Evolutionary conservation across 2,113 vertebrate genomes (phyloP).

Genomic region (Rhegmatorhina hoffmannsi): DNA sequence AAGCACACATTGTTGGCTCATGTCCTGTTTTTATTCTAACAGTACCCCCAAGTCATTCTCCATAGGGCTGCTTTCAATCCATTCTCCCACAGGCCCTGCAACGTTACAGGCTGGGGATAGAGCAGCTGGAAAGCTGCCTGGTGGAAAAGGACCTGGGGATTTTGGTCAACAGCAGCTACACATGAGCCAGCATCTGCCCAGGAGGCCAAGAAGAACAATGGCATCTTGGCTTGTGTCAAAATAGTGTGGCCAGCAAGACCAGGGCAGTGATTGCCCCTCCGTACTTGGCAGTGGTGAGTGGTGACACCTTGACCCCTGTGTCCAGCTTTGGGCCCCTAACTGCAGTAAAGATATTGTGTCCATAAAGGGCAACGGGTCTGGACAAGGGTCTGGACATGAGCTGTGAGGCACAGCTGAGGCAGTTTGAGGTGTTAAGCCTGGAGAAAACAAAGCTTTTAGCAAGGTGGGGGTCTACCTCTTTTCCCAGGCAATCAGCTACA

Average conservation of each 20-base stretch:
- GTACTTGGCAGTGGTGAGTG: background rate
- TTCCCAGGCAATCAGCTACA: background rate
- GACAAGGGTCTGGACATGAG: background rate
- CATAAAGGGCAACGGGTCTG: background rate
- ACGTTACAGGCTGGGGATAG: background rate
- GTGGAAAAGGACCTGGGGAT: background rate
- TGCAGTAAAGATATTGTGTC: background rate
- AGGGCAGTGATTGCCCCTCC: background rate
- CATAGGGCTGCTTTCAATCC: background rate
- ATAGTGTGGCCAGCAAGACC: background rate
- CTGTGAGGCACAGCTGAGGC: background rate
- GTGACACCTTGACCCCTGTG: rapidly evolving
- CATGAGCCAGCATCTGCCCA: rapidly evolving
- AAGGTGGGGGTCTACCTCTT: rapidly evolving
- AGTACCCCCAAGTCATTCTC: background rate
- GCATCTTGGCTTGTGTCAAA: background rate
- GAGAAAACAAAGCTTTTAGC: background rate
- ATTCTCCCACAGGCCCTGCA: background rate
- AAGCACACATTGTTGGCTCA: background rate
- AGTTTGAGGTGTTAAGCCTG: background rate
- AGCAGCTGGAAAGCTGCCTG: background rate
- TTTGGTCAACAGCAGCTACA: background rate
- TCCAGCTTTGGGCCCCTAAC: rapidly evolving
- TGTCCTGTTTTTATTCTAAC: background rate
- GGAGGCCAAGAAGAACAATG: rapidly evolving